Evolutionary conservation across 2,888 invertebrate species (phyloP), one percentile per base, ranked within the genome.

Genomic region (Cephus nigrinus): DNA sequence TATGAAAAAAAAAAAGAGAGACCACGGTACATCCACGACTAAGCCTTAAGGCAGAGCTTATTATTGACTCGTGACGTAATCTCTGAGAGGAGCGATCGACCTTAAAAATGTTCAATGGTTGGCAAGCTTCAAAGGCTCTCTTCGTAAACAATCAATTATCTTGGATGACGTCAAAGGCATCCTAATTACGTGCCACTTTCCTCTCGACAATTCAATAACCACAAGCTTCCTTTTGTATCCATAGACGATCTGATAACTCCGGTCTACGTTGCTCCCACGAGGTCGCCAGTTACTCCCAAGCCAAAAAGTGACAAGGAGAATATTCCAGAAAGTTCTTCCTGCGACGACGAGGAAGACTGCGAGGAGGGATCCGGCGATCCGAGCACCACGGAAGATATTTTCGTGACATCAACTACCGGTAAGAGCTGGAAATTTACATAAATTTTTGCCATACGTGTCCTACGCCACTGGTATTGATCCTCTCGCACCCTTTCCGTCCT

Each of bases 211-310:
- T 15, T 11, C n/a, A n/a, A 71, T 69, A 4, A 55, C 23, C 55
- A 23, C 9, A 55, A 55, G 55, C 55, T 55, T 9, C 23, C 23
- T 55, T 73, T 79, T 75, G 30, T 74, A 12, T 81, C 83, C 82
- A 12, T 85, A 91, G 98, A 98, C 90, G 98, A 98, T 90, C 94
- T 98, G 78, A 97, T 98, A 84, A 98, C 97, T 0, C 98, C 98
- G 0, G 97, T 98, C 1, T 97, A 97, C 90, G 96, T 97, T 23
- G 97, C 97, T 1, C 96, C 97, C 2, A 95, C 95, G 55, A 93
- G 94, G 85, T 96, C 96, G 23, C 95, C 93, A 32, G 90, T 92
- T 33, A 91, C 92, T 11, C 82, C 82, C 76, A 89, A 86, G 83
- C 89, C 88, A 68, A 88, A 88, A 75, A 80, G 76, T 12, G 85